Conservation (phyloP, 2,113 vertebrate genomes). For the Sinosuthora webbiana region DNA sequence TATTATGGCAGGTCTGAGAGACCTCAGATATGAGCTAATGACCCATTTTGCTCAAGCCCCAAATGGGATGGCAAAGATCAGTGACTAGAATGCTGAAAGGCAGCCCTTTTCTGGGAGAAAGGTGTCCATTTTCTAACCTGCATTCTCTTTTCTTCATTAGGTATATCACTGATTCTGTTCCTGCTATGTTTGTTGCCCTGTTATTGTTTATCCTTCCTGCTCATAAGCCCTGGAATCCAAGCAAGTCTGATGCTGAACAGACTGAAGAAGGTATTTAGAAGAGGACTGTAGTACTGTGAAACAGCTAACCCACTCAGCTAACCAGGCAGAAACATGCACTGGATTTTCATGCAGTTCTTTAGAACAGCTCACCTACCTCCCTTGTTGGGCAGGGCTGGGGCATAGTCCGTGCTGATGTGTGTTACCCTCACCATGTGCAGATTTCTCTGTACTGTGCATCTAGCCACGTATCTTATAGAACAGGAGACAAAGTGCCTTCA, state of each 20-base stretch:
- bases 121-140: not conserved
- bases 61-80: not conserved
- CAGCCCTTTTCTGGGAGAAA: not conserved
- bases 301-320: not conserved
- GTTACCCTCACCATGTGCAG: not conserved
- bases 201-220: constrained; percentile 91
- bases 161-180: constrained; percentile 81
- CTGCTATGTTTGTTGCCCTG: constrained; percentile 45
- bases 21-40: not conserved
- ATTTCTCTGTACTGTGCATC: not conserved
- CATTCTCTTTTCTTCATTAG: constrained; percentile 60
- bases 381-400: not conserved
- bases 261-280: constrained; percentile 71
- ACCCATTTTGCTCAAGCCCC: not conserved
- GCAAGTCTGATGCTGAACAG: constrained; percentile 66
- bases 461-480: not conserved
- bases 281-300: not conserved
- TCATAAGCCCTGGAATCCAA: constrained; percentile 68
- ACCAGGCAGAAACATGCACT: not conserved
- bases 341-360: not conserved
- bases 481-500: not conserved
- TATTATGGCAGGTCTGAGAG: not conserved
- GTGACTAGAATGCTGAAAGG: not conserved
- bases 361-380: not conserved
- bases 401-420: rapidly evolving